Evolutionary conservation across 2,113 vertebrate genomes (phyloP).

Genomic region (Scomber scombrus): DNA sequence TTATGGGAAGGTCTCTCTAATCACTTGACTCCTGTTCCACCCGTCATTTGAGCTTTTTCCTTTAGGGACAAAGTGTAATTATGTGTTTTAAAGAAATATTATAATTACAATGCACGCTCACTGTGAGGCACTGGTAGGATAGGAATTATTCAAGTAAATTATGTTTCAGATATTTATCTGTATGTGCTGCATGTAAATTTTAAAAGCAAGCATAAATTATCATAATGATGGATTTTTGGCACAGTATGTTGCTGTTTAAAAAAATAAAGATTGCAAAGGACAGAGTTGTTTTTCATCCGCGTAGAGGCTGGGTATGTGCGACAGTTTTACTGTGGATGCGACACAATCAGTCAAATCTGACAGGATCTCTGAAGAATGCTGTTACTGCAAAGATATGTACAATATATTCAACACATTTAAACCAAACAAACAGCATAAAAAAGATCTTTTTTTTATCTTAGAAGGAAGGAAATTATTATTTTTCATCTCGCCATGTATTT

Average conservation of each 20-base stretch:
- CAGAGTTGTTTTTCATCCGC: slow-evolving; percentile 32
- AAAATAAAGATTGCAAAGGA: slow-evolving; percentile 37
- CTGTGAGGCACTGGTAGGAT: not conserved
- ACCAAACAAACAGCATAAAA: slow-evolving; percentile 31
- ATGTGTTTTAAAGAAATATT: slow-evolving; percentile 18
- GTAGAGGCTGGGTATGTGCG: not conserved
- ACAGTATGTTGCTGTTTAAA: slow-evolving; percentile 5
- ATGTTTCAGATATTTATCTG: slow-evolving; percentile 24
- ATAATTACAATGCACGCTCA: not conserved
- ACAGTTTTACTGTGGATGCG: slow-evolving; percentile 18
- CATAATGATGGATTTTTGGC: slow-evolving; percentile 47
- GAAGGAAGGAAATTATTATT: slow-evolving; percentile 15
- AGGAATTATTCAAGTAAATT: slow-evolving; percentile 39
- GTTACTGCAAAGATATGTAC: slow-evolving; percentile 40
- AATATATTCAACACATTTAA: slow-evolving; percentile 39
- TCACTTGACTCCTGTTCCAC: slow-evolving; percentile 42
- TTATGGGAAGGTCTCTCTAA: slow-evolving; percentile 60
- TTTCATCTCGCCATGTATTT: not conserved
- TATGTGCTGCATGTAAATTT: slow-evolving; percentile 23
- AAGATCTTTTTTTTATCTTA: not conserved
- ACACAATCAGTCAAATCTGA: slow-evolving; percentile 63
- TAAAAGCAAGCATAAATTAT: slow-evolving; percentile 33
- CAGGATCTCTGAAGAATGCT: slow-evolving; percentile 23
- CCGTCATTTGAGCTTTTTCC: slow-evolving; percentile 12
- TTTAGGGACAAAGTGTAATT: slow-evolving; percentile 31